Percentiles rank a stretch among this genome's conserved stretches.
Evolutionary conservation across 2,113 vertebrate species (phyloP).

Genomic region (Dolichallabes microphthalmus): DNA sequence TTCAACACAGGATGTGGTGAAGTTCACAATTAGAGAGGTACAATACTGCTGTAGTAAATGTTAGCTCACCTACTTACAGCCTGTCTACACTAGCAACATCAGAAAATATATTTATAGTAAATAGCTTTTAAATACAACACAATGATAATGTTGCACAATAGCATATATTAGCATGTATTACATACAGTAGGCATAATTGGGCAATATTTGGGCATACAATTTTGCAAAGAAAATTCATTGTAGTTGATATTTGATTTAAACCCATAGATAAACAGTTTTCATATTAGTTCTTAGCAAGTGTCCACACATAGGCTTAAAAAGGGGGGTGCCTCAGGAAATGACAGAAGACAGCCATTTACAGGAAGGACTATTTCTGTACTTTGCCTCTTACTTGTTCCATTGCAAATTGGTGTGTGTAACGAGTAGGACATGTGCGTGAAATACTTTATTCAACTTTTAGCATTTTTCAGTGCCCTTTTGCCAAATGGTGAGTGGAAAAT

Average conservation of each 20-base stretch:
- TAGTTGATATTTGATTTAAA: neutral
- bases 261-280: neutral
- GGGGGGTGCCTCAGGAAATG: constrained; percentile 21
- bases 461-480: neutral
- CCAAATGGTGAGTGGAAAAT: constrained; percentile 55
- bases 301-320: neutral
- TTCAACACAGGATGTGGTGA: constrained; percentile 32
- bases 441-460: constrained; percentile 24
- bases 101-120: neutral
- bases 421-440: constrained; percentile 18
- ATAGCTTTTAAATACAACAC: neutral
- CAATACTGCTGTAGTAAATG: neutral
- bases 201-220: no score
- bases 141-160: neutral
- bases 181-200: no score
- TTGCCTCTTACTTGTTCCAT: neutral
- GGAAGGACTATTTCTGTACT: constrained; percentile 13
- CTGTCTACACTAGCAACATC: neutral
- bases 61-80: neutral
- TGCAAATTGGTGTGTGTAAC: neutral
- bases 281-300: neutral
- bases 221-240: neutral
- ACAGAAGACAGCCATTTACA: constrained; percentile 15
- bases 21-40: neutral
- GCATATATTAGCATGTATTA: no score